These are phyloP conservation scores for Aythya fuligula DNA, from an alignment of 2,797 vertebrate species.

Conservation along the genomic window DNA sequence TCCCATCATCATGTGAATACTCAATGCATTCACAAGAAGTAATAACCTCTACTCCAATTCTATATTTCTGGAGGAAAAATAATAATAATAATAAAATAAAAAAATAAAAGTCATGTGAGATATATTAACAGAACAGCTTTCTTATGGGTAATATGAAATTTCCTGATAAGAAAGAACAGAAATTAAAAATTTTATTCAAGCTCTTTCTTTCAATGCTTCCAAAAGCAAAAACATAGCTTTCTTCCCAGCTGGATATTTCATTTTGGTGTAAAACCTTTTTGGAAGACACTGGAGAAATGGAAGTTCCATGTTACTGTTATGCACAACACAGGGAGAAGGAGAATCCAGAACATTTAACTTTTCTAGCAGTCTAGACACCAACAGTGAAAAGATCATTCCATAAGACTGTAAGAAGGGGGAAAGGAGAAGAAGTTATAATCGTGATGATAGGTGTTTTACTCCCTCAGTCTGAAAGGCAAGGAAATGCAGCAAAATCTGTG, in stretches of 20 bases:
- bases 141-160: background rate
- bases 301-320: background rate
- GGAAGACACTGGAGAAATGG: background rate
- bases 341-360: background rate
- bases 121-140: background rate
- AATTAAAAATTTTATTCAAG: background rate
- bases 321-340: background rate
- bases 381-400: background rate
- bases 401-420: background rate
- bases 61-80: background rate
- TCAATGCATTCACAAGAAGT: background rate
- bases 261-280: background rate
- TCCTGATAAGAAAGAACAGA: background rate
- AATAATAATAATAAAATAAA: no score
- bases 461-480: background rate
- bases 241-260: background rate
- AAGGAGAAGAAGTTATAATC: background rate
- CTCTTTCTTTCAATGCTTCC: background rate
- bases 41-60: background rate
- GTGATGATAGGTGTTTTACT: background rate
- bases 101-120: no score
- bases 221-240: background rate
- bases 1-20: background rate
- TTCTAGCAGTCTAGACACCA: background rate
- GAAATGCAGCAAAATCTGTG: constrained; percentile 35